These are phyloP conservation scores for Hydrotaea diabolus DNA, from an alignment of 2,888 invertebrate species.

Conservation along the genomic window DNA sequence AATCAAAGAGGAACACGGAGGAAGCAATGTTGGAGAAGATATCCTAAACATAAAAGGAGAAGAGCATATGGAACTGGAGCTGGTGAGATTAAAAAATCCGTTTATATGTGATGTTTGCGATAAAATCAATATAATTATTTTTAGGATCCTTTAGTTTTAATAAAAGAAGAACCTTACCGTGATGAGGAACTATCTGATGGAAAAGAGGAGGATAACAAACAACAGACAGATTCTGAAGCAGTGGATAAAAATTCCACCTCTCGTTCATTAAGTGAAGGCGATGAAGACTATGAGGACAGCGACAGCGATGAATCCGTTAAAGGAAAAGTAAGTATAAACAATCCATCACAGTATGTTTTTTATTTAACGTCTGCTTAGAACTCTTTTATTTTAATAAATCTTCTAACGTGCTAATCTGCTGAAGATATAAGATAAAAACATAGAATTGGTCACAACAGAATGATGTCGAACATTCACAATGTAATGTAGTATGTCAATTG, in stretches of 20 bases:
- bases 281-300: not conserved
- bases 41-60: not conserved
- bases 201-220: conserved; percentile 24
- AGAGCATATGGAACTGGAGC: not conserved
- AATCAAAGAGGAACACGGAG: not conserved
- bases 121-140: not conserved
- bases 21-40: not conserved
- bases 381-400: not conserved
- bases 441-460: not conserved
- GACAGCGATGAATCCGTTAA: not conserved
- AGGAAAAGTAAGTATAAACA: not conserved
- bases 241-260: not conserved
- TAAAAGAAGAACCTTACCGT: conserved; percentile 34
- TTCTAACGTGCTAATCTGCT: not conserved
- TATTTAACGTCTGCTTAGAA: not conserved
- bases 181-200: conserved; percentile 1
- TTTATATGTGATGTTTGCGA: not conserved
- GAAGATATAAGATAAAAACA: not conserved
- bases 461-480: not conserved
- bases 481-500: not conserved
- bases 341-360: not conserved
- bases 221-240: not conserved
- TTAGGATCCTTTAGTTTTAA: conserved; percentile 53
- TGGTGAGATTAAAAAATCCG: not conserved
- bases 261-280: not conserved